A percentile compares a stretch with the other conserved stretches of the same genome.
Evolutionary conservation across 2,113 vertebrate species (phyloP).

Genomic region (Ancistrus triradiatus): DNA sequence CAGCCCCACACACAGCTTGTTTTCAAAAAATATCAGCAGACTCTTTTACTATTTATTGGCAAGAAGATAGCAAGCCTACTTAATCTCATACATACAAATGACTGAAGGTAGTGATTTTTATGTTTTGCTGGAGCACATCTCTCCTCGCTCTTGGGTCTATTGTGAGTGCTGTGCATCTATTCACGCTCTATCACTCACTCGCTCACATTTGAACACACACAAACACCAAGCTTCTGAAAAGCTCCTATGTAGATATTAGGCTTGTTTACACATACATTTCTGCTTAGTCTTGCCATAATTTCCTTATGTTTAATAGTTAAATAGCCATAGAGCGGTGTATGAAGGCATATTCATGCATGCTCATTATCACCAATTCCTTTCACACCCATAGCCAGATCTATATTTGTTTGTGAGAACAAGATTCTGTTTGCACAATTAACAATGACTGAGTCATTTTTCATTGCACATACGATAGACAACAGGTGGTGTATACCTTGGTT

Average conservation of each 20-base stretch:
- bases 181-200: not conserved
- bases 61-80: not conserved
- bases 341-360: not conserved
- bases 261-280: not conserved
- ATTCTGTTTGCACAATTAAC: constrained; percentile 12
- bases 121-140: constrained; percentile 3
- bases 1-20: not conserved
- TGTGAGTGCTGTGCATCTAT: not conserved
- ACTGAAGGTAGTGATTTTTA: not conserved
- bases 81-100: constrained; percentile 28
- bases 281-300: not conserved
- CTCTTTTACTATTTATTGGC: constrained; percentile 1
- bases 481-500: not conserved
- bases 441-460: constrained; percentile 2
- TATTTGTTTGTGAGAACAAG: not conserved
- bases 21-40: not conserved
- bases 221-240: not conserved
- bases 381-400: not conserved
- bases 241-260: not conserved
- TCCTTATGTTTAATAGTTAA: no score
- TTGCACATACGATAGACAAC: not conserved
- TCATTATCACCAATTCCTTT: constrained; percentile 4
- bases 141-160: not conserved
- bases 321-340: not conserved
- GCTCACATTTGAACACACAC: not conserved